phyloP scores from a whole-genome alignment of 35 echinoderm and acorn worm species.

The Nesometra sesokonis region DNA sequence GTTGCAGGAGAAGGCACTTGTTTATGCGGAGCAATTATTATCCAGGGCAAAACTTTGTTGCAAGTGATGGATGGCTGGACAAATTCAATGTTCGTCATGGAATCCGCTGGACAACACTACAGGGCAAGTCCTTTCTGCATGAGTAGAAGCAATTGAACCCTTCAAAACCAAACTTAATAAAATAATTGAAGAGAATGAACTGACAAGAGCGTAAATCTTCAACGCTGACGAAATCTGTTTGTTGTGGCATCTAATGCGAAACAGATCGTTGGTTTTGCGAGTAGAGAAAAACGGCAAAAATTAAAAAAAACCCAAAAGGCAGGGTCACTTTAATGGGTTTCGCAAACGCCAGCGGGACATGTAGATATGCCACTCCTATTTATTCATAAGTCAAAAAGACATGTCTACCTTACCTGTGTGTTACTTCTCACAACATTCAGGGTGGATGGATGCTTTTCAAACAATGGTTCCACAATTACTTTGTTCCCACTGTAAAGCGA shows the following conservation, averaged over 20 bases:
- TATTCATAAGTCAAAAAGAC: neutral
- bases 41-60: too few species aligned
- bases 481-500: neutral
- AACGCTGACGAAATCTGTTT: too few species aligned
- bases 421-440: neutral
- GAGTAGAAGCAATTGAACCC: too few species aligned
- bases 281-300: neutral
- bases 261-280: neutral
- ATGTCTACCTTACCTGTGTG: neutral
- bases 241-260: neutral
- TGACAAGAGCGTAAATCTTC: too few species aligned
- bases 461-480: neutral
- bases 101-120: too few species aligned
- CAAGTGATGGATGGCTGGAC: too few species aligned
- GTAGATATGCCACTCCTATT: too few species aligned
- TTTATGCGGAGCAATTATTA: too few species aligned
- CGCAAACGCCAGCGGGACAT: neutral
- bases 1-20: neutral
- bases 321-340: neutral
- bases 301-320: neutral
- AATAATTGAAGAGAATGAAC: too few species aligned
- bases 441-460: neutral
- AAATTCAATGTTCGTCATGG: too few species aligned
- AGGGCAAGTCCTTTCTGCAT: too few species aligned
- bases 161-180: too few species aligned